These are phyloP conservation scores for Sebastes goodei DNA, from an alignment of 2,797 vertebrate species.

Conservation along the genomic window DNA sequence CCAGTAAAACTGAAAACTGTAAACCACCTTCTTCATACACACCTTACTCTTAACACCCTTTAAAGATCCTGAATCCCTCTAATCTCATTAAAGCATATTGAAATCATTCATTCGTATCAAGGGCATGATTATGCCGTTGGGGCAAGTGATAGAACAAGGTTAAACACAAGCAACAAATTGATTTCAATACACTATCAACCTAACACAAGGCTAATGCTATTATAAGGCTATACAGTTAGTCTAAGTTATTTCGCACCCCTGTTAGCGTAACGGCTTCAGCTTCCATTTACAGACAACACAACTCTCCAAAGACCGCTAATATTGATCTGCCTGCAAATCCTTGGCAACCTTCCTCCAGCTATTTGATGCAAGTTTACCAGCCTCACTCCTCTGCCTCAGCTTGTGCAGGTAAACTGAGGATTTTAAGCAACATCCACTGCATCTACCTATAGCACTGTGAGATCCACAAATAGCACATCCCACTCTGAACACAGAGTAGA, in stretches of 20 bases:
- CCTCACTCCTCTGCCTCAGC: neutral
- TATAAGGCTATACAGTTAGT: neutral
- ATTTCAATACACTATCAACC: neutral
- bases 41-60: neutral
- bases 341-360: constrained; percentile 19
- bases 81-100: neutral
- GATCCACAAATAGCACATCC: neutral
- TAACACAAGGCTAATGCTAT: neutral
- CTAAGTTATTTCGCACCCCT: neutral
- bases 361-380: neutral
- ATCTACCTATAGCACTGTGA: neutral
- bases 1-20: neutral
- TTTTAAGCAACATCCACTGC: constrained; percentile 9
- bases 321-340: constrained; percentile 33
- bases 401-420: neutral
- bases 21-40: neutral
- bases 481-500: neutral
- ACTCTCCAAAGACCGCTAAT: constrained; percentile 19
- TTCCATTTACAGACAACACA: constrained; percentile 6
- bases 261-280: constrained; percentile 6
- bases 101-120: neutral
- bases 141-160: neutral
- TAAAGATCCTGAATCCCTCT: neutral
- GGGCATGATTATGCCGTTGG: neutral
- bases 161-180: neutral